These are phyloP conservation scores for Lepidurus packardi DNA, from an alignment of 1,140 invertebrate species.

Conservation along the genomic window DNA sequence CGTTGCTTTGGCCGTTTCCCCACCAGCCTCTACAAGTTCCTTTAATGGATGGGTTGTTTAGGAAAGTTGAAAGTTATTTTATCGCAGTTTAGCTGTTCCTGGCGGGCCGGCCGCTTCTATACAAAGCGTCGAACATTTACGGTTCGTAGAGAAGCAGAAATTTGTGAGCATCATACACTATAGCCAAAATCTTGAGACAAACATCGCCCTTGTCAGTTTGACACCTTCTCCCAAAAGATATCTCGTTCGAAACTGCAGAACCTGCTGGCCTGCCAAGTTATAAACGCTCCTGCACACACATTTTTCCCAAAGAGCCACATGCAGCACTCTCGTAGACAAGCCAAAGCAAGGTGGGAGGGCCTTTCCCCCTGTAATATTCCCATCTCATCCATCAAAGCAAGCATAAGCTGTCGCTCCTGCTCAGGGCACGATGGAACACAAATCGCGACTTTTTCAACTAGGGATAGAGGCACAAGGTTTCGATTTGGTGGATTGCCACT, in stretches of 20 bases:
- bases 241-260: neutral
- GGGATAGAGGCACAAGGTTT: neutral
- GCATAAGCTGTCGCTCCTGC: conserved; percentile 13
- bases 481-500: neutral
- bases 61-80: conserved; percentile 17
- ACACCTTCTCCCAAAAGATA: conserved; percentile 4
- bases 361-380: neutral
- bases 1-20: neutral
- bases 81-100: conserved; percentile 13
- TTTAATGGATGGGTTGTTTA: conserved; percentile 19
- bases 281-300: conserved; percentile 6
- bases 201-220: conserved; percentile 21
- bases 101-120: neutral
- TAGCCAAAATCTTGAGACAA: neutral
- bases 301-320: conserved; percentile 1
- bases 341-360: neutral
- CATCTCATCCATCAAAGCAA: conserved; percentile 11
- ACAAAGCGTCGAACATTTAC: neutral
- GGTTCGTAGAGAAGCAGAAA: conserved; percentile 1
- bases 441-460: neutral
- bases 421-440: neutral
- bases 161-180: conserved; percentile 1
- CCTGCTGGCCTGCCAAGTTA: conserved; percentile 20
- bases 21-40: neutral
- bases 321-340: neutral